Evolutionary conservation across 2,888 invertebrate genomes (phyloP).

Genomic region (Andrena fulva): DNA sequence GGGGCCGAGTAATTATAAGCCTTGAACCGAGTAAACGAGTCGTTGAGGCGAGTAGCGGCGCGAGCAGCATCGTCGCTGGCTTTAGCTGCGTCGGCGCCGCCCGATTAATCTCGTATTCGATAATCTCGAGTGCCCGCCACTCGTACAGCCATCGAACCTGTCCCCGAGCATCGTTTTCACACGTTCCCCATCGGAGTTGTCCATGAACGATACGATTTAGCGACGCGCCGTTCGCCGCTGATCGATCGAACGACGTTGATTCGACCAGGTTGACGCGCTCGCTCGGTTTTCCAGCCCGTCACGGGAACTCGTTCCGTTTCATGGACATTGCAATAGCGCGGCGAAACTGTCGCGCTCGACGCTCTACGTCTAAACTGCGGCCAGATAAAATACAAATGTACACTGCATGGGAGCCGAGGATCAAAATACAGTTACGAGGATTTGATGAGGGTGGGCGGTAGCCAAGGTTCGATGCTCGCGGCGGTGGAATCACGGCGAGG

Average conservation of each 20-base stretch:
- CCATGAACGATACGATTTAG: slow-evolving; percentile 14
- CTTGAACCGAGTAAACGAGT: slow-evolving; percentile 82
- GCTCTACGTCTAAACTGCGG: slow-evolving; percentile 7
- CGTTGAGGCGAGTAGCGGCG: slow-evolving; percentile 68
- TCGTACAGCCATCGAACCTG: neutral
- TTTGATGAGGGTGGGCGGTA: too few relatives aligned
- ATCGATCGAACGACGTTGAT: slow-evolving; percentile 17
- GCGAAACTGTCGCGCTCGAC: too few relatives aligned
- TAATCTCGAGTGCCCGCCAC: slow-evolving; percentile 17
- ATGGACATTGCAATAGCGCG: neutral
- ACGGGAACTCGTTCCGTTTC: neutral
- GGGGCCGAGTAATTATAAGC: slow-evolving; percentile 82
- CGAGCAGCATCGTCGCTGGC: slow-evolving; percentile 7
- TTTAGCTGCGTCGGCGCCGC: slow-evolving; percentile 10
- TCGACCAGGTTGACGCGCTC: neutral
- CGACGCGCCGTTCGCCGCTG: slow-evolving; percentile 18
- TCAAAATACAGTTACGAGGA: too few relatives aligned
- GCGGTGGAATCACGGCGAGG: too few relatives aligned
- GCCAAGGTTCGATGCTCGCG: too few relatives aligned
- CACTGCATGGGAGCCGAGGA: too few relatives aligned
- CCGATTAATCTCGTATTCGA: slow-evolving; percentile 36
- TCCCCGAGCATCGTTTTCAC: neutral
- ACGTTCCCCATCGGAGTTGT: neutral
- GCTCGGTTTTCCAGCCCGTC: slow-evolving; percentile 11
- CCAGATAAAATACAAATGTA: neutral